Evolutionary conservation across 1,140 invertebrate species (phyloP), one percentile per base, ranked within the genome.

Genomic region (Heliconius hermathena): DNA sequence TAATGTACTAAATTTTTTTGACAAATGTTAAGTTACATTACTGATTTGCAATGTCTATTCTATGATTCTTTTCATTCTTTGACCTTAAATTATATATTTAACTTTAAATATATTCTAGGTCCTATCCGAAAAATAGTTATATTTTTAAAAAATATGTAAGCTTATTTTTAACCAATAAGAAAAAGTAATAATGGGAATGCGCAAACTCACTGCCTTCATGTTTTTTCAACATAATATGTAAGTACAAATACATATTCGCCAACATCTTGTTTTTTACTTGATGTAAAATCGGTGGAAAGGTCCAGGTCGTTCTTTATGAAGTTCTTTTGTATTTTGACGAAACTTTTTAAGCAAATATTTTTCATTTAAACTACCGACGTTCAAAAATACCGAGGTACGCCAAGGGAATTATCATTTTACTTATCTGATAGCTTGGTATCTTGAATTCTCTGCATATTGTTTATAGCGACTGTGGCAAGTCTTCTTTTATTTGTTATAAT

Each of bases 271-370:
- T 11, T 60, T 8, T 60, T 22, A 46, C 13, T 46, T 46, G 41
- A 22, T 22, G 54, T 60, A 60, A 60, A 22, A 60, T 11, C n/a
- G n/a, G 54, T 57, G 54, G 60, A 26, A 29, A 66, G 78, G 41
- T 73, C 11, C 46, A 16, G 29, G 26, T 74, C 79, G 52, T 76
- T 57, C 33, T 36, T 36, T 36, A 49, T 5, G 52, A 73, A 73
- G 26, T 82, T 77, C 76, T 79, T 80, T 80, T 52, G 60, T 82
- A 73, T 80, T 82, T 82, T 82, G 73, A 52, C 52, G 57, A 77
- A 74, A 77, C 78, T 80, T 80, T 73, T 79, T 73, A 73, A 49
- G 54, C 41, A 77, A 82, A 79, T 77, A 73, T 82, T 82, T 82
- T 78, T 79, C 38, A n/a, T 70, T 41, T 46, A 22, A 66, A 66